Evolutionary conservation across 2,797 vertebrate genomes (phyloP).

Genomic region (Rhabdomys pumilio): DNA sequence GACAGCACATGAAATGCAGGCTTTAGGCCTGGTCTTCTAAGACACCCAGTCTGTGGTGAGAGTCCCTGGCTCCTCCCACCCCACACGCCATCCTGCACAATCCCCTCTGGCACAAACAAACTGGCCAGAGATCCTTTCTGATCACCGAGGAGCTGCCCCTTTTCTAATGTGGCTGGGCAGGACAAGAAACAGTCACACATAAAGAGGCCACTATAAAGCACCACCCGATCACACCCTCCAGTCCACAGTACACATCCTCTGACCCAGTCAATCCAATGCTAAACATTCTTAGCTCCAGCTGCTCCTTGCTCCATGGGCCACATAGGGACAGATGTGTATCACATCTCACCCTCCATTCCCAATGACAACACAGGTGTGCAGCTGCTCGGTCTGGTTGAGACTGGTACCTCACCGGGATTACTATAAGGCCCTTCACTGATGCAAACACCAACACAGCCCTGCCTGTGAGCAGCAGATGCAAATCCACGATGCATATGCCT

Average conservation of each 20-base stretch:
- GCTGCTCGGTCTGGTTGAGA: accelerated
- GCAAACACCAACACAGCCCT: accelerated
- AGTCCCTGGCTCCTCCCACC: not conserved
- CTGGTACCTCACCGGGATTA: accelerated
- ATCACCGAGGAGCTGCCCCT: accelerated
- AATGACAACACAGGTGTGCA: not conserved
- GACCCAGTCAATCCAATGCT: not conserved
- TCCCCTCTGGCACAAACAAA: no score
- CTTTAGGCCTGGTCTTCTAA: not conserved
- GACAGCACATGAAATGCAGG: no score
- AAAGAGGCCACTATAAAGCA: not conserved
- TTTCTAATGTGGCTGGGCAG: accelerated
- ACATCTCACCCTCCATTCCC: accelerated
- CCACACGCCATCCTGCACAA: no score
- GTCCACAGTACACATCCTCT: not conserved
- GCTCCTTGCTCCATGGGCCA: accelerated
- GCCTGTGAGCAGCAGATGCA: not conserved
- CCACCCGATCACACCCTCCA: accelerated
- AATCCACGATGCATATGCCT: accelerated
- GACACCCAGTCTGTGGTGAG: accelerated
- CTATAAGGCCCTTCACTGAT: accelerated
- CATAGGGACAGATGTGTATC: no score
- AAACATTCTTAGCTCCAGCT: not conserved
- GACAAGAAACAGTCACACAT: accelerated
- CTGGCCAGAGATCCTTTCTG: not conserved